A percentile compares a stretch with the other conserved stretches of the same genome.
These are phyloP conservation scores for Rhinoraja longicauda DNA, from an alignment of 2,797 vertebrate genomes.

Conservation along the genomic window DNA sequence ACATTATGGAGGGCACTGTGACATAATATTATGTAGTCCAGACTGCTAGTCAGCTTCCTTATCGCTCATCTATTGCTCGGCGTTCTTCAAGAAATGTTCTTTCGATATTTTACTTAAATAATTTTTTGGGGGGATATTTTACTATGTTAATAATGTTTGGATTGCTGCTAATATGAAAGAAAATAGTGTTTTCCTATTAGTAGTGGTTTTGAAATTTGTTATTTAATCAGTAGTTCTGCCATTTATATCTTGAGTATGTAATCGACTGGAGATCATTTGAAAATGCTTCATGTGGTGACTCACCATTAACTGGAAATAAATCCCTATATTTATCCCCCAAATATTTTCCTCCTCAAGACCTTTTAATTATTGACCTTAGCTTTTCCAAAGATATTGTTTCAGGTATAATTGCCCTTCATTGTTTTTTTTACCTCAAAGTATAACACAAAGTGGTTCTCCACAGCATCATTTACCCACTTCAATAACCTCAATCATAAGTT, in stretches of 20 bases:
- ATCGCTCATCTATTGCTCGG: not conserved
- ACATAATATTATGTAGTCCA: not conserved
- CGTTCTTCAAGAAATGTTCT: not conserved
- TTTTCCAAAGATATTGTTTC: not conserved
- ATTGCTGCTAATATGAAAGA: not conserved
- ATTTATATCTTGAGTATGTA: not conserved
- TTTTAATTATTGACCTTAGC: not conserved
- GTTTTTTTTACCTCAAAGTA: not conserved
- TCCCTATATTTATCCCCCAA: not conserved
- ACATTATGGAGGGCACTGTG: too few relatives aligned
- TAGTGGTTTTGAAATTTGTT: not conserved
- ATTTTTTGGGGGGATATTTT: not conserved
- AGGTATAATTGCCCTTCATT: not conserved
- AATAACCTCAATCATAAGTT: not conserved
- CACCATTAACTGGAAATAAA: not conserved
- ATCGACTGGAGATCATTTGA: not conserved
- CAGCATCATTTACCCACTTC: not conserved
- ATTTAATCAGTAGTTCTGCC: not conserved
- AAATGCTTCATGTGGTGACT: not conserved
- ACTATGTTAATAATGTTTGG: not conserved
- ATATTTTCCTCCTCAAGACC: not conserved
- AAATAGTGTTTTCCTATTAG: not conserved
- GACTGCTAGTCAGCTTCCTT: not conserved
- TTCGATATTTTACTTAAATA: not conserved
- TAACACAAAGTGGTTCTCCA: not conserved